These are phyloP conservation scores for Passer domesticus DNA, from an alignment of 2,113 vertebrate species.

Conservation along the genomic window DNA sequence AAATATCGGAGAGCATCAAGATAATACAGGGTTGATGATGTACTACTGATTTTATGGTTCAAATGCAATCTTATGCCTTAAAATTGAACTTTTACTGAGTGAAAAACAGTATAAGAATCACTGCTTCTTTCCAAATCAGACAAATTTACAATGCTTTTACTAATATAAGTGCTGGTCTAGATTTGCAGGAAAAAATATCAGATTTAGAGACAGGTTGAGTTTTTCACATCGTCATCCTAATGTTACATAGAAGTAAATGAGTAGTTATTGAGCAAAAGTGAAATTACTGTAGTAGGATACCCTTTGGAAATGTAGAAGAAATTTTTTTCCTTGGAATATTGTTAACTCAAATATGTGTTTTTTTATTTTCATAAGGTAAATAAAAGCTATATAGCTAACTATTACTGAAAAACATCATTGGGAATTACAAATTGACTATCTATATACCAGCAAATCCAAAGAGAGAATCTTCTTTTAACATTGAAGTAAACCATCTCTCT, in stretches of 20 bases:
- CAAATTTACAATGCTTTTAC: not conserved
- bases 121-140: not conserved
- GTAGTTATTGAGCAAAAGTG: not conserved
- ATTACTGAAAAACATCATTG: not conserved
- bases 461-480: not conserved
- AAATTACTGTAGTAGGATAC: not conserved
- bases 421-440: not conserved
- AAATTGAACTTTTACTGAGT: not conserved
- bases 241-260: not conserved
- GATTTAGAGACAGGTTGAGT: not conserved
- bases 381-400: not conserved
- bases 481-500: not conserved
- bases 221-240: not conserved
- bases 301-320: not conserved
- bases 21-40: rapidly evolving
- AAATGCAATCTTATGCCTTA: not conserved
- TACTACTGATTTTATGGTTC: not conserved
- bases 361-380: not conserved
- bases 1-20: not conserved
- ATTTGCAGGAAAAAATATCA: not conserved
- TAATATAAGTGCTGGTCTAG: rapidly evolving
- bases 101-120: not conserved
- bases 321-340: not conserved
- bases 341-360: rapidly evolving
- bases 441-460: not conserved